Evolutionary conservation across 2,113 vertebrate genomes (phyloP).

Genomic region (Connochaetes taurinus): DNA sequence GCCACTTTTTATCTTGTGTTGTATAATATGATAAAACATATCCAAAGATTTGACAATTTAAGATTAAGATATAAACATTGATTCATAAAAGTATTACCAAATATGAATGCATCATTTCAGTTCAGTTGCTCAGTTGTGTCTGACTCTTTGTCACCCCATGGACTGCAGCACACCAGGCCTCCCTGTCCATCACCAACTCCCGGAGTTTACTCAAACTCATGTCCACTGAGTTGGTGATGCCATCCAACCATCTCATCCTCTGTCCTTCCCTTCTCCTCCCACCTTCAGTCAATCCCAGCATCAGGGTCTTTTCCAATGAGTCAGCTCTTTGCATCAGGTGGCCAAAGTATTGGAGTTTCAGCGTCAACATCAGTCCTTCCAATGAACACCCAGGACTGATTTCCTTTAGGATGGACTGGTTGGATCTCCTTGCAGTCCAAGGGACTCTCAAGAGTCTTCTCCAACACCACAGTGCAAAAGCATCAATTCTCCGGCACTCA

Average conservation of each 20-base stretch:
- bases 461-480: background rate
- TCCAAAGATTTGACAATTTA: background rate
- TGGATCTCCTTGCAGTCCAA: background rate
- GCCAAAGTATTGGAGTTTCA: background rate
- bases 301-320: background rate
- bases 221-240: background rate
- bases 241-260: background rate
- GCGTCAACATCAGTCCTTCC: background rate
- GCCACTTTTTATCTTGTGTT: background rate
- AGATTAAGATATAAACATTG: background rate
- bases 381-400: background rate
- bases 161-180: background rate
- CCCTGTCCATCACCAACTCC: background rate
- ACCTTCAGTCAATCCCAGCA: background rate
- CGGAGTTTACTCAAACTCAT: background rate
- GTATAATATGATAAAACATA: background rate
- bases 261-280: background rate
- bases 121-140: background rate
- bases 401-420: background rate
- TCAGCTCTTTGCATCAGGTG: background rate
- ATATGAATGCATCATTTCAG: background rate
- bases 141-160: background rate
- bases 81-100: background rate
- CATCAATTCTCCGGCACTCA: rapidly evolving
- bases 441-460: background rate